Percentiles rank a stretch among this genome's conserved stretches.
Evolutionary conservation across 2,113 vertebrate genomes (phyloP).

Genomic region (Pavo muticus): DNA sequence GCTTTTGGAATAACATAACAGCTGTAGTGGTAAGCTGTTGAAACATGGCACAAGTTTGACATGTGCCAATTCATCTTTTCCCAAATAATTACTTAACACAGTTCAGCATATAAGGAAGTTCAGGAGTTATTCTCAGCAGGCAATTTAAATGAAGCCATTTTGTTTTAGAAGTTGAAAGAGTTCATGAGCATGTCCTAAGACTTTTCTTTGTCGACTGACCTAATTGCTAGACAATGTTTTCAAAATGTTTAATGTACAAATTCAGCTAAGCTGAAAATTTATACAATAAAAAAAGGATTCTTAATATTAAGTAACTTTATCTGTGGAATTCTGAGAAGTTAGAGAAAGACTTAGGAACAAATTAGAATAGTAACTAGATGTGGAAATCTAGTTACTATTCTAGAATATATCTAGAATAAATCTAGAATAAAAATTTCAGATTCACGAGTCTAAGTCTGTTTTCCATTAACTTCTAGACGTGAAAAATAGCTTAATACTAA

Average conservation of each 20-base stretch:
- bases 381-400: not conserved
- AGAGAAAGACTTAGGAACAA: not conserved
- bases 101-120: not conserved
- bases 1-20: not conserved
- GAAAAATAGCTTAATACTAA: not conserved
- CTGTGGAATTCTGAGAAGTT: not conserved
- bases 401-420: no score
- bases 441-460: not conserved
- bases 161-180: not conserved
- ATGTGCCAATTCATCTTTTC: not conserved
- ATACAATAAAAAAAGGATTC: not conserved
- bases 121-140: not conserved
- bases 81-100: not conserved
- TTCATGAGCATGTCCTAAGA: not conserved
- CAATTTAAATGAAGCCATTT: not conserved
- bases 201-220: not conserved
- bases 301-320: not conserved
- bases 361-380: not conserved
- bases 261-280: not conserved
- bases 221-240: not conserved
- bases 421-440: not conserved
- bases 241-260: not conserved
- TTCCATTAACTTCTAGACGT: not conserved
- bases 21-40: not conserved
- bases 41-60: not conserved